phyloP scores from a whole-genome alignment of 1,140 invertebrate genomes.

The Trichogramma pretiosum region DNA sequence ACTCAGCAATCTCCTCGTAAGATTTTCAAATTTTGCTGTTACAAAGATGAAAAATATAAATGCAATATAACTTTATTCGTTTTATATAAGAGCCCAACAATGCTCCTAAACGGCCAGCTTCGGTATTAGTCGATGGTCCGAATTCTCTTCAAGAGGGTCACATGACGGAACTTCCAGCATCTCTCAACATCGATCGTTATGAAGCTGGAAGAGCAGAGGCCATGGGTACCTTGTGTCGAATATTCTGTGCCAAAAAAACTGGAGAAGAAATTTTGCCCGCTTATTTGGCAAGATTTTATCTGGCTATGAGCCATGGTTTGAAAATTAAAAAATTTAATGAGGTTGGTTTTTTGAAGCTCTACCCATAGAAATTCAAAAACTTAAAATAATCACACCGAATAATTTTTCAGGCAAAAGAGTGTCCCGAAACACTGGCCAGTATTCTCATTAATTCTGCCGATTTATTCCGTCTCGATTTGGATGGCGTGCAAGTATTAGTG shows the following conservation, averaged over 20 bases:
- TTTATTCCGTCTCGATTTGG: slow-evolving; percentile 80
- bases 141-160: slow-evolving; percentile 46
- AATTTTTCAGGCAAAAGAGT: slow-evolving; percentile 46
- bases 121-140: slow-evolving; percentile 43
- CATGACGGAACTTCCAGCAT: slow-evolving; percentile 40
- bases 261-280: slow-evolving; percentile 89
- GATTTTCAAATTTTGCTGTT: slow-evolving; percentile 11
- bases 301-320: slow-evolving; percentile 82
- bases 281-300: slow-evolving; percentile 91
- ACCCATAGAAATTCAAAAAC: background rate
- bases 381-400: too few relatives aligned
- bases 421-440: slow-evolving; percentile 64
- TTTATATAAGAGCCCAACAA: slow-evolving; percentile 45
- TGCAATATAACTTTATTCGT: too few relatives aligned
- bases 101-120: slow-evolving; percentile 43
- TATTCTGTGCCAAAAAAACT: slow-evolving; percentile 93
- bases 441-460: slow-evolving; percentile 74
- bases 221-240: slow-evolving; percentile 85
- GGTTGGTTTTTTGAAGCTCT: slow-evolving; percentile 26
- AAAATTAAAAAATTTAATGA: slow-evolving; percentile 47
- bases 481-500: slow-evolving; percentile 84
- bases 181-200: slow-evolving; percentile 58
- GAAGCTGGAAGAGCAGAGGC: slow-evolving; percentile 88
- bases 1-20: slow-evolving; percentile 49
- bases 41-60: background rate